Evolutionary conservation across 2,797 vertebrate species (phyloP).

Genomic region (Coilia nasus): DNA sequence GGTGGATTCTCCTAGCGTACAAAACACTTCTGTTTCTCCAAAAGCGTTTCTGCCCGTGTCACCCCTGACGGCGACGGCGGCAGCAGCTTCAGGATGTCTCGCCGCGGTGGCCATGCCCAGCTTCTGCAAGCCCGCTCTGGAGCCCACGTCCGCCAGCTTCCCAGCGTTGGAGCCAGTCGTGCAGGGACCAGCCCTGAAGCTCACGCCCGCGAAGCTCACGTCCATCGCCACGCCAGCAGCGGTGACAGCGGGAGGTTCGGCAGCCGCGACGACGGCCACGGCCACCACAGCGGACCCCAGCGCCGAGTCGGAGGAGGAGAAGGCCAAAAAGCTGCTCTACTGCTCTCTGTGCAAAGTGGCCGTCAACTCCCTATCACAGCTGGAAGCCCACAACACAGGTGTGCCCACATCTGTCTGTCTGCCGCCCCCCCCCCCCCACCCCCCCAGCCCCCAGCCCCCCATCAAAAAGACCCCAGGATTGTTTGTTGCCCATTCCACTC

Average conservation of each 20-base stretch:
- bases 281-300: slow-evolving; percentile 48
- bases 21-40: slow-evolving; percentile 43
- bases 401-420: slow-evolving; percentile 46
- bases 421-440: not conserved
- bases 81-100: not conserved
- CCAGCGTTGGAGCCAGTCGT: slow-evolving; percentile 67
- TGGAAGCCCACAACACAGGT: slow-evolving; percentile 98
- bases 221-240: slow-evolving; percentile 54
- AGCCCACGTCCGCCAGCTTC: slow-evolving; percentile 71
- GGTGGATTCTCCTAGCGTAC: slow-evolving; percentile 19
- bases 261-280: not conserved
- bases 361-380: slow-evolving; percentile 95
- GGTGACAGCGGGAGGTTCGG: not conserved
- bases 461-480: not conserved
- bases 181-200: slow-evolving; percentile 29
- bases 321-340: slow-evolving; percentile 95
- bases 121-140: slow-evolving; percentile 59
- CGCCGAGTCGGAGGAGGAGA: slow-evolving; percentile 91
- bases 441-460: too few species aligned
- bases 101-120: slow-evolving; percentile 6
- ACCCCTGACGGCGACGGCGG: not conserved
- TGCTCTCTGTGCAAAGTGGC: slow-evolving; percentile 98
- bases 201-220: slow-evolving; percentile 65
- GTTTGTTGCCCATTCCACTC: slow-evolving; percentile 35
- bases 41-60: slow-evolving; percentile 44